Evolutionary conservation across 2,797 vertebrate species (phyloP), one percentile per base, ranked within the genome.

Genomic region (Centroberyx gerrardi): DNA sequence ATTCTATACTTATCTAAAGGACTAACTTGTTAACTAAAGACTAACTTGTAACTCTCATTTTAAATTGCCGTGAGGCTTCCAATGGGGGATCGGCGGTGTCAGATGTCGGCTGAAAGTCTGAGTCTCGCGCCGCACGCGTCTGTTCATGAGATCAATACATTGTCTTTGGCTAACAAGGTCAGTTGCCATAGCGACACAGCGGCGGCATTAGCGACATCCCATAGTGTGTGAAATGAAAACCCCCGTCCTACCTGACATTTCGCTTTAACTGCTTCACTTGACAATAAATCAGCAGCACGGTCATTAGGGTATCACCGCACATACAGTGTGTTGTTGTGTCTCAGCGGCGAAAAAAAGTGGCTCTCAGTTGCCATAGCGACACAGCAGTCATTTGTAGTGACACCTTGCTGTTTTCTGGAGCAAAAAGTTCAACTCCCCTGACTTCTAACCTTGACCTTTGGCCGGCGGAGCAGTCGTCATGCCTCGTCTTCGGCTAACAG

Each of bases 171-270:
- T 66, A 59, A 77, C 62, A 80, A 62, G 54, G 12, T 65, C 58
- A 62, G 90, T 90, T 87, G 54, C 85, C 64, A 82, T 82, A 61
- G 81, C 71, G 87, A 90, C 86, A 8, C 42, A 62, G 53, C 22
- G 12, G 76, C 6, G 42, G 59, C 68, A 63, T 79, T 71, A 82
- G 80, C 60, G 52, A 60, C 69, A 72, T 77, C 61, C 31, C 28
- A 40, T 54, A 48, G 62, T 36, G 60, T 74, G 29, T 36, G 63
- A 70, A 74, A 86, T 76, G 29, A 81, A 84, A 85, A 64, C 40
- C 67, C 67, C 58, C 65, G 68, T 59, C 53, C 63, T 70, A 6
- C 8, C 69, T 61, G 64, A 74, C 73, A 60, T 85, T 85, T 81
- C 51, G 69, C 64, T 78, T 22, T 42, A 70, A 68, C 52, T 17